Percentiles rank a stretch among this genome's conserved stretches.
Conservation (phyloP, 2,888 invertebrate genomes). For the Thereva nobilitata region DNA sequence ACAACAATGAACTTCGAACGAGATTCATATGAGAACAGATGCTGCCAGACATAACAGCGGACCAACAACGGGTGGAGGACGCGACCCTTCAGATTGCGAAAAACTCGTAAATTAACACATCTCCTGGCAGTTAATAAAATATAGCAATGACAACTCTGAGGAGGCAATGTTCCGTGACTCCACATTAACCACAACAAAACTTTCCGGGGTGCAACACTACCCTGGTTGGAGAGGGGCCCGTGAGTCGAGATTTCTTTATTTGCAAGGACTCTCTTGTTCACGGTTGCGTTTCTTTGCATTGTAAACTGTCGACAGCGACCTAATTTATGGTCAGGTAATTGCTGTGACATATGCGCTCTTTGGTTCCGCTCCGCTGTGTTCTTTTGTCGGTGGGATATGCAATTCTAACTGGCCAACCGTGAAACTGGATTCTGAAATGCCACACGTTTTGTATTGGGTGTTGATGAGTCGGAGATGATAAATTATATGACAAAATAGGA, state of each 20-base stretch:
- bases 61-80: too few species aligned
- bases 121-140: slow-evolving; percentile 28
- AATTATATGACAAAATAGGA: too few species aligned
- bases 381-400: neutral
- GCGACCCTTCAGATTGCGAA: neutral
- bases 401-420: slow-evolving; percentile 24
- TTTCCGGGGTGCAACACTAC: slow-evolving; percentile 15
- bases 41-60: neutral
- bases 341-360: slow-evolving; percentile 43
- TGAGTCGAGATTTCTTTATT: slow-evolving; percentile 35
- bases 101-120: slow-evolving; percentile 33
- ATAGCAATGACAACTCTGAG: slow-evolving; percentile 25
- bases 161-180: slow-evolving; percentile 38
- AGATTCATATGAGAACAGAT: neutral
- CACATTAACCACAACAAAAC: slow-evolving; percentile 22
- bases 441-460: too few species aligned
- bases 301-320: slow-evolving; percentile 5
- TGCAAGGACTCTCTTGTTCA: slow-evolving; percentile 7
- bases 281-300: neutral
- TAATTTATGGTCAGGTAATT: slow-evolving; percentile 42
- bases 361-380: slow-evolving; percentile 36
- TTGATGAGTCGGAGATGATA: too few species aligned
- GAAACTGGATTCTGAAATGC: slow-evolving; percentile 2
- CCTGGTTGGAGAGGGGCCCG: slow-evolving; percentile 3
- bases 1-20: neutral